Conservation (phyloP, 2,888 invertebrate genomes). For the Notocelia uddmanniana region DNA sequence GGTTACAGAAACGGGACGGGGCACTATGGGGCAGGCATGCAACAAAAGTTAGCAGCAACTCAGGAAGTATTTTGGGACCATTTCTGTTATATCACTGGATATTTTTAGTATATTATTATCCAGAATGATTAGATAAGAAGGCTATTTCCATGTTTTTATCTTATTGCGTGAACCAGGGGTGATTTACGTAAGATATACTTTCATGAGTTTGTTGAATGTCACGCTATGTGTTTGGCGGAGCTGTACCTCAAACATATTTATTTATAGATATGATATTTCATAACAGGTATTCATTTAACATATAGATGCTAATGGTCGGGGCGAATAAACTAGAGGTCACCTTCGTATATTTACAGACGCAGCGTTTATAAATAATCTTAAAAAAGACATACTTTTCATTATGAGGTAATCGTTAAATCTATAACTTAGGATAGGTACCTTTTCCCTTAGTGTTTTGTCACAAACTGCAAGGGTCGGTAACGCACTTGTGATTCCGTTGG, state of each 20-base stretch:
- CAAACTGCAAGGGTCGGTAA: too few relatives aligned
- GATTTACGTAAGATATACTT: slow-evolving; percentile 2
- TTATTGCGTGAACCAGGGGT: slow-evolving; percentile 7
- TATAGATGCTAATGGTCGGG: background rate
- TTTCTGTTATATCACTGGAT: slow-evolving; percentile 18
- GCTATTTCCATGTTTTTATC: slow-evolving; percentile 38
- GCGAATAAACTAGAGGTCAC: slow-evolving; percentile 1
- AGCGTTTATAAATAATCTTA: background rate
- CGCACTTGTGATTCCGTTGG: too few relatives aligned
- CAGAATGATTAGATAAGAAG: slow-evolving; percentile 36
- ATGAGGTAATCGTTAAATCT: background rate
- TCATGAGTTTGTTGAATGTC: background rate
- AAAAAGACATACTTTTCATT: background rate
- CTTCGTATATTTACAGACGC: background rate
- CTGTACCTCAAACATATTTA: background rate
- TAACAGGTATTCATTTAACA: background rate
- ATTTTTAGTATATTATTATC: slow-evolving; percentile 37
- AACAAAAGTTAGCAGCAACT: background rate
- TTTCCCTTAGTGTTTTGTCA: too few relatives aligned
- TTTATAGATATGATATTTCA: background rate
- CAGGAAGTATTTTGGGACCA: slow-evolving; percentile 7
- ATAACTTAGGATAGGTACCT: too few relatives aligned
- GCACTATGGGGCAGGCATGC: too few relatives aligned
- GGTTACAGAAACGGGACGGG: background rate
- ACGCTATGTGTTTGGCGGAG: background rate